Conservation (phyloP, 1,140 invertebrate genomes). For the Epicauta chinensis region DNA sequence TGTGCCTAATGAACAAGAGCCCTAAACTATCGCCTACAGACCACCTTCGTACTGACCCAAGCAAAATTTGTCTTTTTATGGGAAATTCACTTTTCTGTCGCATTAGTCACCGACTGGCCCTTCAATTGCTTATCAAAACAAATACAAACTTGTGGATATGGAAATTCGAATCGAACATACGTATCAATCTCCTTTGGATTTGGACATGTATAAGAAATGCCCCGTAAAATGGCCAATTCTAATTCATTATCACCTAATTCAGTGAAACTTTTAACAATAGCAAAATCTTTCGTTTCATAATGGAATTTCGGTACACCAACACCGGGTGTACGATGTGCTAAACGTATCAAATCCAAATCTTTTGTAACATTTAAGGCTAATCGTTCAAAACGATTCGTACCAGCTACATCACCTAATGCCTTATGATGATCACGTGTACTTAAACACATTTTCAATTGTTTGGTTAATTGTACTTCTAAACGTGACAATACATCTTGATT, state of each 20-base stretch:
- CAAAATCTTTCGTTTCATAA: slow-evolving; percentile 84
- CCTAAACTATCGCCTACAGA: no score
- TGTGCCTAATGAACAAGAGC: no score
- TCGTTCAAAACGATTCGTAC: slow-evolving; percentile 71
- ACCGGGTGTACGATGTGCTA: slow-evolving; percentile 56
- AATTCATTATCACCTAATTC: slow-evolving; percentile 88
- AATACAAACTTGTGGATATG: slow-evolving; percentile 71
- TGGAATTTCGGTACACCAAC: slow-evolving; percentile 82
- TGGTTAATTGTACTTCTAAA: slow-evolving; percentile 76
- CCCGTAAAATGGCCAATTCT: slow-evolving; percentile 79
- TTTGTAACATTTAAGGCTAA: slow-evolving; percentile 76
- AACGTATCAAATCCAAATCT: slow-evolving; percentile 81
- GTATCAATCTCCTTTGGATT: slow-evolving; percentile 89
- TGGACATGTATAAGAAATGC: slow-evolving; percentile 78
- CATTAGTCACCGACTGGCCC: no score
- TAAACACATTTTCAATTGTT: slow-evolving; percentile 79
- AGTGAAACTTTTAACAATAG: slow-evolving; percentile 88
- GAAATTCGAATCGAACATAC: slow-evolving; percentile 91
- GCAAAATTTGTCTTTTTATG: no score
- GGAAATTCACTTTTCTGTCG: no score
- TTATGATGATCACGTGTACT: slow-evolving; percentile 84
- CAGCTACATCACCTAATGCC: slow-evolving; percentile 87
- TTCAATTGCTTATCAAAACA: no score
- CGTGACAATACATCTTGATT: slow-evolving; percentile 46
- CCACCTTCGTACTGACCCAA: no score